These are phyloP conservation scores for Lydus trimaculatus DNA, from an alignment of 2,888 invertebrate species.

Conservation along the genomic window DNA sequence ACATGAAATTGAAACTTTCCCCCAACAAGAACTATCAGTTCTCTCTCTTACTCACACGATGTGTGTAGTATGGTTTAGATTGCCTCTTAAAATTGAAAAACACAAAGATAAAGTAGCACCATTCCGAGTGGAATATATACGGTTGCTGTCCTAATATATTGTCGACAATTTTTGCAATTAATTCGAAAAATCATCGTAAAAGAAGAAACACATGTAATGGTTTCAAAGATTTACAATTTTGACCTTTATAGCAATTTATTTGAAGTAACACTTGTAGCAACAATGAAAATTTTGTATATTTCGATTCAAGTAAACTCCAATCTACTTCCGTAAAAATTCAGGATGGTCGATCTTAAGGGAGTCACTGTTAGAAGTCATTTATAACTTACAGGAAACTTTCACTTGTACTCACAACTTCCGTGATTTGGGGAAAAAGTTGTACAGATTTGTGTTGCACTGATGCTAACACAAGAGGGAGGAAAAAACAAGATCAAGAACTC, in stretches of 20 bases:
- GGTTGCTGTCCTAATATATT: background rate
- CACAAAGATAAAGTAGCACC: background rate
- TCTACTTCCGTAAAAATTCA: no score
- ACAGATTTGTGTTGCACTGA: no score
- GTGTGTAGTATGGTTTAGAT: background rate
- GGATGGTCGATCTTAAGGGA: no score
- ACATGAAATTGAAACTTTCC: conserved; percentile 21
- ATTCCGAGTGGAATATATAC: background rate
- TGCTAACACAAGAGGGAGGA: no score
- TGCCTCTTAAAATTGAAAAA: background rate
- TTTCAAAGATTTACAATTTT: no score
- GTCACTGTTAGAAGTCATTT: no score
- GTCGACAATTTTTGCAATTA: background rate
- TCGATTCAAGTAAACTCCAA: no score
- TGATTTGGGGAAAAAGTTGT: background rate
- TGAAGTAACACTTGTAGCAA: no score
- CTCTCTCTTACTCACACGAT: background rate
- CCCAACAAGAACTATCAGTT: background rate
- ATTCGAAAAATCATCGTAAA: background rate
- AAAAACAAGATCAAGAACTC: no score
- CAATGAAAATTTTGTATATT: no score
- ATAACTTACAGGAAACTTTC: background rate
- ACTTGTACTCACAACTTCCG: background rate
- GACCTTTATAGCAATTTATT: no score
- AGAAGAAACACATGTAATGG: no score